phyloP scores from a whole-genome alignment of 2,113 vertebrate genomes.

The Anhinga rufa region DNA sequence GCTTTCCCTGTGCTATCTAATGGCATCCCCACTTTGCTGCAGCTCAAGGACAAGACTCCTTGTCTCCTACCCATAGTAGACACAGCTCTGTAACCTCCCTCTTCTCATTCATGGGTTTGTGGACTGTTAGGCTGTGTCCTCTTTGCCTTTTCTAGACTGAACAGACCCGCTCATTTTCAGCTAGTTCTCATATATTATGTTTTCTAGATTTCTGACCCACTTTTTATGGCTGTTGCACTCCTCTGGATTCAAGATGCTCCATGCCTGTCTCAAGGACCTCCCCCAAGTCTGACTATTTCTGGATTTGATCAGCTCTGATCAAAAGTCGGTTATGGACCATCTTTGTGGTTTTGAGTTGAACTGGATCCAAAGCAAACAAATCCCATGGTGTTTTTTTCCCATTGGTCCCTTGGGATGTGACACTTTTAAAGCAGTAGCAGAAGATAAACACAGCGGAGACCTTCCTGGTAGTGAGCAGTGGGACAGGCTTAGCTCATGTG shows the following conservation, averaged over 20 bases:
- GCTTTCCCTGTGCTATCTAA: background rate
- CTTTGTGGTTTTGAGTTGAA: background rate
- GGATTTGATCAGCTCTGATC: conserved; percentile 26
- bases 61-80: background rate
- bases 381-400: background rate
- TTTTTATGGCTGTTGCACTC: background rate
- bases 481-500: background rate
- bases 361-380: background rate
- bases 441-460: background rate
- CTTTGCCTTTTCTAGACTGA: background rate
- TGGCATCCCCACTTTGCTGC: background rate
- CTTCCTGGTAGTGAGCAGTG: background rate
- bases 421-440: conserved; percentile 14
- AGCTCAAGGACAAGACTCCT: background rate
- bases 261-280: background rate
- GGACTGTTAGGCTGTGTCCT: background rate
- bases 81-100: background rate
- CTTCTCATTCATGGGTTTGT: background rate
- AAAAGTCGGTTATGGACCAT: background rate
- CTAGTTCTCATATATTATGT: background rate
- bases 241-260: background rate
- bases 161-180: background rate
- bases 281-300: background rate
- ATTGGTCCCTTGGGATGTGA: background rate
- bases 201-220: background rate